These are phyloP conservation scores for Neocloeon triangulifer DNA, from an alignment of 1,140 invertebrate genomes.

Conservation along the genomic window DNA sequence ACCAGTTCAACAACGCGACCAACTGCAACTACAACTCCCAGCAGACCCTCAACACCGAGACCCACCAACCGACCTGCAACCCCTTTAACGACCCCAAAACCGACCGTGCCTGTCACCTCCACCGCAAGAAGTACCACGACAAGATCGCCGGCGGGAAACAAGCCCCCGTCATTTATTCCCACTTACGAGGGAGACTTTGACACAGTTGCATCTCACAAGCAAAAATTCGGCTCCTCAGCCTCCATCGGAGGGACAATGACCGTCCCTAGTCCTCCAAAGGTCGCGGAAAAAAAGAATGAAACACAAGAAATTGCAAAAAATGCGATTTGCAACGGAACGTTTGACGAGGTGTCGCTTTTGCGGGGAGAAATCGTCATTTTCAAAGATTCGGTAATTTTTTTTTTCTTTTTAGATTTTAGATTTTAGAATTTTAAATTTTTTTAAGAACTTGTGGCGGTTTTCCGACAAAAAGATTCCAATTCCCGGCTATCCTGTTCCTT, in stretches of 20 bases:
- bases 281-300: no score
- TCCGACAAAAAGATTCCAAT: constrained; percentile 21
- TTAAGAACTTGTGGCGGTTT: constrained; percentile 37
- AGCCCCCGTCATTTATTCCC: not conserved
- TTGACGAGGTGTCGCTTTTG: constrained; percentile 42
- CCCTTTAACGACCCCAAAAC: no score
- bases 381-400: constrained; percentile 45
- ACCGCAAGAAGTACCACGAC: no score
- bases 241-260: not conserved
- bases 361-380: constrained; percentile 48
- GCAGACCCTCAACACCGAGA: no score
- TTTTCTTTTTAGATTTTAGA: constrained; percentile 11
- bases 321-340: constrained; percentile 34
- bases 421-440: constrained; percentile 6
- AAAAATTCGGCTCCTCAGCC: no score
- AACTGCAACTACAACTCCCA: no score
- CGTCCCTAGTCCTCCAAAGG: not conserved
- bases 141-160: no score
- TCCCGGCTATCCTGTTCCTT: constrained; percentile 31
- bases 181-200: constrained; percentile 21
- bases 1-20: no score
- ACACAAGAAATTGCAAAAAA: constrained; percentile 14
- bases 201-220: constrained; percentile 20
- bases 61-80: no score
- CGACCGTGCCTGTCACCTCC: no score